Evolutionary conservation across 2,888 invertebrate genomes (phyloP).

Genomic region (Acleris emargana): DNA sequence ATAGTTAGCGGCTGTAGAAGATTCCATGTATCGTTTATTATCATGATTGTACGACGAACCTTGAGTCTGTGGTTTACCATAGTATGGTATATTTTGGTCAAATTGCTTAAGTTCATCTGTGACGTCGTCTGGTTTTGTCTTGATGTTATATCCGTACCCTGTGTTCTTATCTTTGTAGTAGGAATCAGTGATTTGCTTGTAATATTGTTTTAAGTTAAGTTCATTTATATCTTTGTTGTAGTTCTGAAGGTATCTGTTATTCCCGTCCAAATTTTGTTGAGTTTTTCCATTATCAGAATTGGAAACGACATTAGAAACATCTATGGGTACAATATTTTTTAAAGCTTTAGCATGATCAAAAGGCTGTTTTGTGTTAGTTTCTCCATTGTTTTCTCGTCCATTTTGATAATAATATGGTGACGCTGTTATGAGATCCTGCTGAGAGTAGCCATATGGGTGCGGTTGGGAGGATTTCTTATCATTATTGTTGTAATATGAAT

Average conservation of each 20-base stretch:
- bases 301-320: slow-evolving; percentile 71
- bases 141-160: slow-evolving; percentile 65
- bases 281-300: slow-evolving; percentile 60
- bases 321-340: slow-evolving; percentile 78
- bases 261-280: slow-evolving; percentile 48
- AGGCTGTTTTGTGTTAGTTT: slow-evolving; percentile 63
- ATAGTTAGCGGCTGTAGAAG: slow-evolving; percentile 54
- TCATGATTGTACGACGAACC: slow-evolving; percentile 56
- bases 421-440: slow-evolving; percentile 65
- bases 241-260: slow-evolving; percentile 53
- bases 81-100: slow-evolving; percentile 55
- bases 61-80: slow-evolving; percentile 55
- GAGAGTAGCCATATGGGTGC: slow-evolving; percentile 52
- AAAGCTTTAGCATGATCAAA: slow-evolving; percentile 79
- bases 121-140: slow-evolving; percentile 65
- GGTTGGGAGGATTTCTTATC: slow-evolving; percentile 58
- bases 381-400: slow-evolving; percentile 55
- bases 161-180: slow-evolving; percentile 76
- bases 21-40: slow-evolving; percentile 53
- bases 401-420: slow-evolving; percentile 63
- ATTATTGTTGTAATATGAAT: slow-evolving; percentile 52
- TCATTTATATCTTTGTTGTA: slow-evolving; percentile 65
- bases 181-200: slow-evolving; percentile 66
- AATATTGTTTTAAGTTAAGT: slow-evolving; percentile 61
- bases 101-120: slow-evolving; percentile 57